These are phyloP conservation scores for Limnephilus lunatus DNA, from an alignment of 2,888 invertebrate species.

Conservation along the genomic window DNA sequence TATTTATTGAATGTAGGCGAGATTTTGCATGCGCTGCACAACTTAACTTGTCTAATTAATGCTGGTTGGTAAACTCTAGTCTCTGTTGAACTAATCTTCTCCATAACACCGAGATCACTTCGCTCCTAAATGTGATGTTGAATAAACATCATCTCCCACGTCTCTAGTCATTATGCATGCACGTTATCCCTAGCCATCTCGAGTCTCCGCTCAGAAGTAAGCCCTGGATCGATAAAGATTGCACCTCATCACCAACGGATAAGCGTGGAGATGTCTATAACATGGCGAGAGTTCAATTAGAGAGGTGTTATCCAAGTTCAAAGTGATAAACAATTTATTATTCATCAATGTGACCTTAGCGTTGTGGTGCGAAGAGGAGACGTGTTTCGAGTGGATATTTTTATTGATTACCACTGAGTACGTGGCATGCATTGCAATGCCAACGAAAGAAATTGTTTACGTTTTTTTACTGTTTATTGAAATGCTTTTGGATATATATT, in stretches of 20 bases:
- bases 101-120: constrained; percentile 9
- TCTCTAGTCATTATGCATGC: constrained; percentile 26
- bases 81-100: not conserved
- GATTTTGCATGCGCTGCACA: not conserved
- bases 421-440: too few species aligned
- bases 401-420: too few species aligned
- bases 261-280: not conserved
- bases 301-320: not conserved
- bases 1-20: too few species aligned
- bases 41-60: not conserved
- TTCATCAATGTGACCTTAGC: too few species aligned
- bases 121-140: constrained; percentile 18
- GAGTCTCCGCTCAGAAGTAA: not conserved
- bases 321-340: too few species aligned
- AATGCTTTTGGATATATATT: too few species aligned
- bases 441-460: too few species aligned
- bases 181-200: not conserved
- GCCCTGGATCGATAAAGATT: not conserved
- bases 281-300: not conserved
- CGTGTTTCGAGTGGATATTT: too few species aligned
- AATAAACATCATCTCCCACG: constrained; percentile 20
- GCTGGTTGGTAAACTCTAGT: not conserved
- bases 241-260: not conserved
- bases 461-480: too few species aligned
- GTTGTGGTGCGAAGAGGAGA: too few species aligned